Evolutionary conservation across 2,888 invertebrate species (phyloP), one percentile per base, ranked within the genome.

Genomic region (Platycheirus rosarum): DNA sequence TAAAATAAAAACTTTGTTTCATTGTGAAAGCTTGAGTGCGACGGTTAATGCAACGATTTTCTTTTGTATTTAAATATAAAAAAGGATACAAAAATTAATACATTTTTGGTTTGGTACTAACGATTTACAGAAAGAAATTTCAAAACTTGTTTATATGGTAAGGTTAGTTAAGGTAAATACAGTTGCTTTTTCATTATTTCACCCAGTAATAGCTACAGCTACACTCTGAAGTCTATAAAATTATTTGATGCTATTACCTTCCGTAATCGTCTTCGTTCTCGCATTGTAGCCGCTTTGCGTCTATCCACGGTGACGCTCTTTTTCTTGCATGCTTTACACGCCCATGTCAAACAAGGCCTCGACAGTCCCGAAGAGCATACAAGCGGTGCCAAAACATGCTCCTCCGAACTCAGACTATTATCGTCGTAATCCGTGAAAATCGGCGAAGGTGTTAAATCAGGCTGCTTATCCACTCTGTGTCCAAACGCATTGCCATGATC

Each of bases 241-340:
- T 2, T n/a, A 2, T 14, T 49, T 26, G n/a, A 5, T 6, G 1
- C 9, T 9, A 42, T 63, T 90, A 98, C 98, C 94, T 99, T 98
- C 89, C 98, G 92, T 65, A 99, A 93, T 80, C 99, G 92, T 86
- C 98, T 92, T 84, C 99, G 92, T 90, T 99, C 99, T 2, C 99
- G 92, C 90, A 99, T 92, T 1, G 99, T 99, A 0, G 99, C 99
- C 5, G 99, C 99, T 92, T 98, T 98, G 88, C 99, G 93, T 66
- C 99, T 92, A 91, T 99, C 99, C 7, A 98, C 96, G 0, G 97
- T 95, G 48, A 98, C 97, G 13, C 96, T 97, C 91, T 98, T 98
- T 91, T 97, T 95, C 91, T 98, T 98, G 91, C 98, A 98, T 0
- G 98, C 97, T 89, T 98, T 98, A 91, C 98, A 98, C 1, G 98